Base-by-base conservation (phyloP, 2,797 vertebrate species). In the Diplodus puntazzo region DNA sequence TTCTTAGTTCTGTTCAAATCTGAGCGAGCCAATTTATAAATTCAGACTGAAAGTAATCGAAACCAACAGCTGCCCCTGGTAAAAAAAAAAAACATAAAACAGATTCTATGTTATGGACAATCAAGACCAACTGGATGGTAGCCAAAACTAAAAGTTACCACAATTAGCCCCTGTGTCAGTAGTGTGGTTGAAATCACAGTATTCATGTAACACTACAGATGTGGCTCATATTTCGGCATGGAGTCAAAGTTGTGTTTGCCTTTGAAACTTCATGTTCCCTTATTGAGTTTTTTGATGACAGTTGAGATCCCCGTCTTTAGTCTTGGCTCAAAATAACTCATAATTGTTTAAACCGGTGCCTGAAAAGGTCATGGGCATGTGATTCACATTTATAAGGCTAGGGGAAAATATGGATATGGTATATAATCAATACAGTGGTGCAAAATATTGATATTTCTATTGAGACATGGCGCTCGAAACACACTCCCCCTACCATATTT, bases 1-100 rank as follows among this genome's bases (percentile, higher is more conserved):
- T 79, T 79, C 4, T 67, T 23, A 65, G 18, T 11, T 49, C 23
- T 61, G 30, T 73, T 83, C 50, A 63, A 34, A 60, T 64, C 59
- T 34, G 60, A 52, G 61, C 12, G 23, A 53, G 30, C 13, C 23
- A 45, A 73, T 77, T 81, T 53, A 82, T 73, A 60, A 78, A 69
- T 60, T 67, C 45, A 80, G 45, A 77, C 21, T 48, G 21, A 75
- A 75, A 76, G 78, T 1, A 77, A 59, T 9, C n/a, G 11, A 71
- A 76, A 81, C 4, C 16, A 62, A 70, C 4, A 2, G 16, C 55
- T 34, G 34, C 34, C 34, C 34, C 8, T 9, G 34, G 34, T 34
- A 6, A 34, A 34, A 34, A 34, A 34, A 34, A 34, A 7, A 34
- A 34, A 34, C 30, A 34, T 3, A 6, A 34, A 34, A 34, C 34